Base-by-base conservation (phyloP, 2,113 vertebrate species). In the Pipa parva region DNA sequence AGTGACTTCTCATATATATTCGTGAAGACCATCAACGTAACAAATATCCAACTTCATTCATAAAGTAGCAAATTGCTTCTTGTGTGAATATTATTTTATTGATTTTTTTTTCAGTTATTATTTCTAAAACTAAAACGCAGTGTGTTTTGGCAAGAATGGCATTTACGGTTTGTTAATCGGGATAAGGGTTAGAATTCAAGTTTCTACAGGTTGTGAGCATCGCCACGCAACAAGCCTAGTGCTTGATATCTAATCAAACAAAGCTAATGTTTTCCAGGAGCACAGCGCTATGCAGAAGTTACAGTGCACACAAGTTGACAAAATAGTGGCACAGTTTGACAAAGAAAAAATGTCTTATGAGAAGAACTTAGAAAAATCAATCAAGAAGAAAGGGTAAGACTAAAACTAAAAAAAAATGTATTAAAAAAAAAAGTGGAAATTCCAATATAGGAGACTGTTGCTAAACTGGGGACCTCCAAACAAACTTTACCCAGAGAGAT, bases 251-350 rank as follows among this genome's bases (percentile, higher is more conserved):
- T 78, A 62, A 79, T 50, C 64, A 49, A 61, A 50, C 70, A 74
- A 45, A 75, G 55, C 58, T 63, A 48, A 75, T 78, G 62, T 79
- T 59, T 71, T 79, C 25, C 76, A 99, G 97, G 97, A 98, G 56
- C 91, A 96, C 80, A 95, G 91, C 29, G 75, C 82, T 71, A 95
- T 97, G 92, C 96, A 97, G 90, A 98, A 98, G 81, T 71, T 92
- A 33, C 97, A 99, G 64, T 97, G 95, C 80, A 90, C 88, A 2
- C 97, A 96, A 74, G 91, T 95, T 79, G 97, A 99, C 80, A 99
- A 98, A 84, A 83, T 99, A 62, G 93, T 97, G 78, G 92, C 93
- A 11, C 91, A 89, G 5, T 95, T 96, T 21, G 95, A 98, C 69
- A 99, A 98, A 76, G 95, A 98, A 71, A 98, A 97, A 67, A 83